Base-by-base conservation (phyloP, 92 coral and sea anemone genomes). In the Zoanthus solanderi region DNA sequence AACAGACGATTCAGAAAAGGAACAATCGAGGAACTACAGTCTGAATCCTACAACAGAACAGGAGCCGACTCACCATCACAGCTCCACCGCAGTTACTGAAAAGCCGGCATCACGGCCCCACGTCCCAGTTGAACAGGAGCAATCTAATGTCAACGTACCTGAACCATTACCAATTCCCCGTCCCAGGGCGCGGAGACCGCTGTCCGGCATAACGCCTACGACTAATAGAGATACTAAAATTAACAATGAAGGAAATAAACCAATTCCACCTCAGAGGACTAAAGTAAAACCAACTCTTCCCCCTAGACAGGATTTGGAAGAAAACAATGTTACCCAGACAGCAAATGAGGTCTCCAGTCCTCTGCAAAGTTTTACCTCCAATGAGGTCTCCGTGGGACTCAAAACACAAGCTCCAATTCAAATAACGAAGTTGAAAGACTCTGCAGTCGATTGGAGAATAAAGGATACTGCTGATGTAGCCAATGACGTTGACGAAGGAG, bases 281-380 rank as follows among this genome's bases (percentile, higher is more conserved):
- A 81, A 66, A 71, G 45, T 32, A 65, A 81, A 81, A 66, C 85
- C 85, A 13, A 61, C 85, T 6, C 85, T 81, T 68, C 85, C 85
- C 0, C 76, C 76, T 28, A 71, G 85, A 63, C 57, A 63, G 16
- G 85, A 81, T 81, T 81, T 66, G 44, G 75, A 81, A 13, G 50
- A 61, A 45, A 16, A 47, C 13, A 9, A 56, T 65, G 17, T 48
- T 13, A 7, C 29, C 15, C 47, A 46, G 76, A 47, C 60, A 12
- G 73, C 50, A 81, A 68, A 67, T 18, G 75, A 45, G 54, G 5
- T 45, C 44, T 28, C 44, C 74, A 9, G 72, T 15, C 5, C 9
- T n/a, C 75, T 60, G 2, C 45, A 46, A 17, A 65, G 8, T 6
- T 6, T 32, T 9, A 5, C 29, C 52, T 58, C 37, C 4, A 47